Conservation (phyloP, 2,888 invertebrate genomes). For the Pterostichus niger region DNA sequence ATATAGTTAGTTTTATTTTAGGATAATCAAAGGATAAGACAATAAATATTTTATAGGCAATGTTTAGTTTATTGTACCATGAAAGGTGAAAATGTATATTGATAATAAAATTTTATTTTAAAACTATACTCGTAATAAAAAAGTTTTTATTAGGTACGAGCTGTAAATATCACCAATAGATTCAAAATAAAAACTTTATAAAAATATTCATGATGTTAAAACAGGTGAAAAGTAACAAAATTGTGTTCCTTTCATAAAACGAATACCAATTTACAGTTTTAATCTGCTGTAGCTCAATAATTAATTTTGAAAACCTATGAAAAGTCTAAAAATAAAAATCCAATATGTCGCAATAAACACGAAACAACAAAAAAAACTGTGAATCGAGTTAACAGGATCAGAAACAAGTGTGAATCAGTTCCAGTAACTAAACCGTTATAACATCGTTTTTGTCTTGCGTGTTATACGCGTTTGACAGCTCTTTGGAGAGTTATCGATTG, state of each 20-base stretch:
- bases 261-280: no score
- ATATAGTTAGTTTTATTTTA: no score
- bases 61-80: conserved; percentile 6
- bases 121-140: conserved; percentile 11
- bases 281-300: no score
- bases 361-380: conserved; percentile 27
- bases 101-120: conserved; percentile 21
- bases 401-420: conserved; percentile 46
- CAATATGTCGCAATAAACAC: conserved; percentile 7
- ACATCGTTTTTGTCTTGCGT: conserved; percentile 48
- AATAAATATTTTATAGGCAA: conserved; percentile 9
- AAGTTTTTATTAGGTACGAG: conserved; percentile 18
- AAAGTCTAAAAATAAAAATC: conserved; percentile 28
- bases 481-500: conserved; percentile 42
- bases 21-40: conserved; percentile 7
- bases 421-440: conserved; percentile 39
- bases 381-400: conserved; percentile 42
- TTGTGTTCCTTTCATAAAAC: no score
- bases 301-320: not conserved
- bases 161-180: conserved; percentile 19
- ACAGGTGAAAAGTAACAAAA: no score
- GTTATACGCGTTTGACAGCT: conserved; percentile 42
- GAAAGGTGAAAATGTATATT: conserved; percentile 19
- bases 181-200: conserved; percentile 17
- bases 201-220: not conserved